Percentiles rank a stretch among this genome's conserved stretches.
Conservation (phyloP, 92 coral and sea anemone species). For the Paramuricea clavata region DNA sequence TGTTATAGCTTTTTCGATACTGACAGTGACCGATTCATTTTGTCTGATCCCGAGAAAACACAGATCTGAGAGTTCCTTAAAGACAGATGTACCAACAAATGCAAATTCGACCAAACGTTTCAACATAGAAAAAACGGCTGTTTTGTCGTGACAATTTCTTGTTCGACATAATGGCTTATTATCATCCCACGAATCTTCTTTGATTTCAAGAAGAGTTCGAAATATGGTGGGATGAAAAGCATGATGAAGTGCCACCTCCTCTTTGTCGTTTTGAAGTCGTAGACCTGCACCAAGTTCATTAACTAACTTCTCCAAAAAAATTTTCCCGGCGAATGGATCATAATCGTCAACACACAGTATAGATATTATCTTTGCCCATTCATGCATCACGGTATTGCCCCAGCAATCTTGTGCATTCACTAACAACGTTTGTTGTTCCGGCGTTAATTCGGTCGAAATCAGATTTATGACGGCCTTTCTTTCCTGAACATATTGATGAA, state of each 20-base stretch:
- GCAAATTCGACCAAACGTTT: slow-evolving; percentile 9
- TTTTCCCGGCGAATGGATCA: background rate
- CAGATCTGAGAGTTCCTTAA: background rate
- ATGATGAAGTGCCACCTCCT: slow-evolving; percentile 63
- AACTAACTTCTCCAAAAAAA: background rate
- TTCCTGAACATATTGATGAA: too few species aligned
- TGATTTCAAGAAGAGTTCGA: slow-evolving; percentile 24
- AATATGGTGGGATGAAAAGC: slow-evolving; percentile 31
- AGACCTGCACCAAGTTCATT: slow-evolving; percentile 24
- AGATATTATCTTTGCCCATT: slow-evolving; percentile 45
- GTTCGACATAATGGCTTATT: background rate
- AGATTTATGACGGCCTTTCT: background rate
- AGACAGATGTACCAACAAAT: background rate
- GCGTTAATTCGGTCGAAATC: background rate
- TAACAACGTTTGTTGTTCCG: background rate
- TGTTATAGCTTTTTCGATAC: background rate
- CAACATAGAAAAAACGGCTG: slow-evolving; percentile 47
- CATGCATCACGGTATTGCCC: slow-evolving; percentile 59
- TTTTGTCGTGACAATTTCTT: slow-evolving; percentile 46
- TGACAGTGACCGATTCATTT: background rate
- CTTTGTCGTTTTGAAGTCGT: slow-evolving; percentile 38
- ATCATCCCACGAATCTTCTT: background rate
- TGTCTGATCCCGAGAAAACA: background rate
- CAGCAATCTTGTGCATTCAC: slow-evolving; percentile 21
- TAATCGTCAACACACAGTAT: background rate